Conservation (phyloP, 2,113 vertebrate genomes). For the Peromyscus polionotus region DNA sequence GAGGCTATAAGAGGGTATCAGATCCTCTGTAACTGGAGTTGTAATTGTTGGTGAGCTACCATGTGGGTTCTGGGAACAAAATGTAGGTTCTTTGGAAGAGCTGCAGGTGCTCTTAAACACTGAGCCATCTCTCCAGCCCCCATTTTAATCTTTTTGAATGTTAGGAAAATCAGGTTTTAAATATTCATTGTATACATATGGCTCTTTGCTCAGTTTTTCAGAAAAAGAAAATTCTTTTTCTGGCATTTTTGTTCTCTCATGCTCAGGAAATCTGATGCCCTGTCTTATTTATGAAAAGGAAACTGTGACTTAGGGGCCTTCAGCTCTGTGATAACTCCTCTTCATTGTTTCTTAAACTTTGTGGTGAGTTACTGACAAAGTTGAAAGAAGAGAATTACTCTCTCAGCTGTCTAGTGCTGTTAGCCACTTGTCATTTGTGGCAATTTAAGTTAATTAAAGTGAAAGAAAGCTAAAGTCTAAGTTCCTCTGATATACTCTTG, state of each 20-base stretch:
- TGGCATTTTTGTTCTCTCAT: not conserved
- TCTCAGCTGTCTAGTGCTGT: not conserved
- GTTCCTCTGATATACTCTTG: not conserved
- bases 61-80: not conserved
- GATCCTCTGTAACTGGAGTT: not conserved
- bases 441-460: conserved; percentile 35
- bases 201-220: conserved; percentile 6
- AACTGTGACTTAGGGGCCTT: not conserved
- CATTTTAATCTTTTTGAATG: not conserved
- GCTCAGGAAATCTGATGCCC: not conserved
- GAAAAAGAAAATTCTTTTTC: not conserved
- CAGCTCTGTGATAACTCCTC: not conserved
- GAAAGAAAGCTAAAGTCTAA: conserved; percentile 22
- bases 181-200: not conserved
- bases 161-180: conserved; percentile 7
- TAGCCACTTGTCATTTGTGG: not conserved
- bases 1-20: not conserved
- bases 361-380: not conserved
- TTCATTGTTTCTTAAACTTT: conserved; percentile 11
- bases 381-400: not conserved
- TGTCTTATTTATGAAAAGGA: not conserved
- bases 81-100: not conserved
- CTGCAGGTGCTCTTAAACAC: not conserved
- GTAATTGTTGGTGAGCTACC: not conserved
- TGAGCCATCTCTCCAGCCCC: not conserved